Evolutionary conservation across 2,113 vertebrate genomes (phyloP).

Genomic region (Hippocampus abdominalis): DNA sequence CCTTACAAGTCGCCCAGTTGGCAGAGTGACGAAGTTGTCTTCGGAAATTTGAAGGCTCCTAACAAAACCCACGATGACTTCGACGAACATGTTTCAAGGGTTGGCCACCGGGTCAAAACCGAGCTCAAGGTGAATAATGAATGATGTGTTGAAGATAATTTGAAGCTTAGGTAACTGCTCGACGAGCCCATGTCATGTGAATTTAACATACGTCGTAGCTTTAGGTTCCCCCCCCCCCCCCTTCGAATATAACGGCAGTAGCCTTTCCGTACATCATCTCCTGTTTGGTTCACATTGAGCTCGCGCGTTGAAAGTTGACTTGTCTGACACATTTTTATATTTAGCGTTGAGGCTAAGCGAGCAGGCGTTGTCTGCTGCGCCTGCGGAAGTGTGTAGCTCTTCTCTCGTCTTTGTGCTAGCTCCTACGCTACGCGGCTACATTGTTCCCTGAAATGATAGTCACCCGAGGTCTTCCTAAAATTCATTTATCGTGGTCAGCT

Average conservation of each 20-base stretch:
- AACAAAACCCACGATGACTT: constrained; percentile 64
- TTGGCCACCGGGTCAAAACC: constrained; percentile 69
- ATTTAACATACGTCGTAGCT: neutral
- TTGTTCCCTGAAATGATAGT: constrained; percentile 2
- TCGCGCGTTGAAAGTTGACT: neutral
- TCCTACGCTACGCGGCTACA: constrained; percentile 17
- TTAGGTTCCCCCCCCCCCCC: neutral
- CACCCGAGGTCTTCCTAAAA: neutral
- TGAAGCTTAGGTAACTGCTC: neutral
- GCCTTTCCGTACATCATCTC: neutral
- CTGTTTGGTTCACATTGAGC: neutral
- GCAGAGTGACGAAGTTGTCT: constrained; percentile 53
- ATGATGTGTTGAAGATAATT: neutral
- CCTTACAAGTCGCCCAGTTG: constrained; percentile 49
- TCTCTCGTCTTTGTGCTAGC: constrained; percentile 41
- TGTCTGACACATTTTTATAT: neutral
- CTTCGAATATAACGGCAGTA: neutral
- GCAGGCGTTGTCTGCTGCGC: constrained; percentile 65
- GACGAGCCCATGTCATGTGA: neutral
- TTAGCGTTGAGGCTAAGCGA: constrained; percentile 52
- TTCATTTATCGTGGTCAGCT: neutral
- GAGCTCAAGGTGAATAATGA: constrained; percentile 77
- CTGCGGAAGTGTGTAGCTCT: constrained; percentile 54
- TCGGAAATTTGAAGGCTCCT: constrained; percentile 42
- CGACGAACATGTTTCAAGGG: constrained; percentile 80